Evolutionary conservation across 2,113 vertebrate genomes (phyloP).

Genomic region (Eulemur rufifrons): DNA sequence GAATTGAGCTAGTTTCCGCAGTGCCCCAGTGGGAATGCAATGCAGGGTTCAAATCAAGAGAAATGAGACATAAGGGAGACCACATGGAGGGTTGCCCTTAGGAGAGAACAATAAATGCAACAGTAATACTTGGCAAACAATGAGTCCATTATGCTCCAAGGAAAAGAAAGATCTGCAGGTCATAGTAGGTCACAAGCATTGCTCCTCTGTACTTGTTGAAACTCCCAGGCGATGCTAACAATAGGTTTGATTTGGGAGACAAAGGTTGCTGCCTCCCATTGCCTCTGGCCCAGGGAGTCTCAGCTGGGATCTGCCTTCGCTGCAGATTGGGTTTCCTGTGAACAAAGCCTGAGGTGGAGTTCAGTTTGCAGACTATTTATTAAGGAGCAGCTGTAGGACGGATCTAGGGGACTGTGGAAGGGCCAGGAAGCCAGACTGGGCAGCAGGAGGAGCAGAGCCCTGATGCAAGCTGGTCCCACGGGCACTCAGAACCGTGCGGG

Average conservation of each 20-base stretch:
- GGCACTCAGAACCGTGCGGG: not conserved
- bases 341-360: not conserved
- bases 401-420: not conserved
- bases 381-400: not conserved
- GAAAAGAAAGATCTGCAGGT: not conserved
- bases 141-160: not conserved
- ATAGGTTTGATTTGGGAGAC: not conserved
- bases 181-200: not conserved
- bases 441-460: not conserved
- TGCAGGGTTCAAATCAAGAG: not conserved
- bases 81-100: not conserved
- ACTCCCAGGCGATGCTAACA: not conserved
- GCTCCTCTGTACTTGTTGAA: not conserved
- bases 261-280: fast-evolving
- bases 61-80: not conserved
- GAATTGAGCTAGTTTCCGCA: not conserved
- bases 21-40: not conserved
- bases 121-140: not conserved
- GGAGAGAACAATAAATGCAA: not conserved
- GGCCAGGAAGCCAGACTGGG: not conserved
- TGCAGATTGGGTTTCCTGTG: not conserved
- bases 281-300: not conserved
- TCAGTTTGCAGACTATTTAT: not conserved
- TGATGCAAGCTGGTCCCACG: not conserved
- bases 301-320: not conserved